These are phyloP conservation scores for Drepana falcataria DNA, from an alignment of 2,888 invertebrate genomes.

Conservation along the genomic window DNA sequence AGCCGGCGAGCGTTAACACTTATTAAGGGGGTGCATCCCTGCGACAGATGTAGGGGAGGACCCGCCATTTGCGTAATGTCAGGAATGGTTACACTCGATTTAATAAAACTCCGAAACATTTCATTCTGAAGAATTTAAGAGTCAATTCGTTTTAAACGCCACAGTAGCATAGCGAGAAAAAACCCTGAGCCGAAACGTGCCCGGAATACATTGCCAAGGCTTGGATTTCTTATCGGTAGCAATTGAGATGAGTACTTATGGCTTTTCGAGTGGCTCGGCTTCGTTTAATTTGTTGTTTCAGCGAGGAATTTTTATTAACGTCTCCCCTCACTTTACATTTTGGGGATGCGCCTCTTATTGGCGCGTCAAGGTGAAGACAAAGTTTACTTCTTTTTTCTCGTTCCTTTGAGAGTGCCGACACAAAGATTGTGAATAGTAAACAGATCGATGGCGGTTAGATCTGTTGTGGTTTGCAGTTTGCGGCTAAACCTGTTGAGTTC, in stretches of 20 bases:
- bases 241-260: conserved; percentile 79
- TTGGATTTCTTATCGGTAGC: conserved; percentile 79
- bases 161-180: conserved; percentile 71
- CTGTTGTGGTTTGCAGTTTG: conserved; percentile 15
- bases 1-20: conserved; percentile 77
- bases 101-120: conserved; percentile 78
- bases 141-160: conserved; percentile 77
- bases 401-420: conserved; percentile 21
- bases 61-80: conserved; percentile 77
- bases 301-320: conserved; percentile 77
- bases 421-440: conserved; percentile 22
- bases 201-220: conserved; percentile 73
- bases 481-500: conserved; percentile 30
- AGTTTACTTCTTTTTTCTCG: conserved; percentile 38
- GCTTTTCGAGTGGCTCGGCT: conserved; percentile 78
- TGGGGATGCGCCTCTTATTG: conserved; percentile 53
- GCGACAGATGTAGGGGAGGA: conserved; percentile 78
- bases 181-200: conserved; percentile 77
- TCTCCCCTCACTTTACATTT: conserved; percentile 72
- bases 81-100: conserved; percentile 79
- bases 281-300: conserved; percentile 79
- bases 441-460: conserved; percentile 22
- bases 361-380: conserved; percentile 50
- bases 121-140: conserved; percentile 77
- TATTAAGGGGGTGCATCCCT: conserved; percentile 79